Evolutionary conservation across 2,888 invertebrate genomes (phyloP).

Genomic region (Cantharis nigra): DNA sequence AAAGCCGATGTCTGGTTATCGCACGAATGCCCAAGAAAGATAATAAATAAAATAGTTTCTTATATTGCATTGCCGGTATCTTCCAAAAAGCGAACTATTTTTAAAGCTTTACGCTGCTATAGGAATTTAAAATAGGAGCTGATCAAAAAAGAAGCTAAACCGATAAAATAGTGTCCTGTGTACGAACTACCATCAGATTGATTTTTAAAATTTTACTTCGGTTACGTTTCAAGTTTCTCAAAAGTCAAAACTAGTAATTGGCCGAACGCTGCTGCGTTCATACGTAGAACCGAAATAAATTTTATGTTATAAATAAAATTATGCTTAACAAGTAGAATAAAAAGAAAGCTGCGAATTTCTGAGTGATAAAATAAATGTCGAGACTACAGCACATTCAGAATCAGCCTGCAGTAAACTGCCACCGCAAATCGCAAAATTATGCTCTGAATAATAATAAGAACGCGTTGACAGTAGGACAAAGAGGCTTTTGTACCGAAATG

Average conservation of each 20-base stretch:
- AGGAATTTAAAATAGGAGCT: not conserved
- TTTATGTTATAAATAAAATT: not conserved
- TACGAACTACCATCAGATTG: not conserved
- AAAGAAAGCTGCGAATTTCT: conserved; percentile 16
- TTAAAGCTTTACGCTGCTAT: not conserved
- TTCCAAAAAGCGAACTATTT: not conserved
- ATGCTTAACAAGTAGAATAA: not conserved
- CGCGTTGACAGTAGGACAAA: conserved; percentile 41
- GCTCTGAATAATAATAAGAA: conserved; percentile 38
- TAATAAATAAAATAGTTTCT: not conserved
- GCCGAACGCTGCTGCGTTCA: not conserved
- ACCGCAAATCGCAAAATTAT: conserved; percentile 44
- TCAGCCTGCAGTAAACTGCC: conserved; percentile 39
- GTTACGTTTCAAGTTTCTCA: not conserved
- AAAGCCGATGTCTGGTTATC: not conserved
- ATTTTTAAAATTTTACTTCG: not conserved
- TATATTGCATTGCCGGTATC: not conserved
- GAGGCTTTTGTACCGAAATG: conserved; percentile 39
- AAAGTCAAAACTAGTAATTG: not conserved
- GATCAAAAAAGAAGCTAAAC: not conserved
- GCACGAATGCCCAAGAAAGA: not conserved
- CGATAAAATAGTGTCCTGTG: not conserved
- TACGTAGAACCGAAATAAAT: not conserved
- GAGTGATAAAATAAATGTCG: conserved; percentile 35
- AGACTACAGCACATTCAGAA: conserved; percentile 30